Percentiles rank a stretch among this genome's conserved stretches.
These are phyloP conservation scores for Chloropsis hardwickii DNA, from an alignment of 2,113 vertebrate species.

Conservation along the genomic window DNA sequence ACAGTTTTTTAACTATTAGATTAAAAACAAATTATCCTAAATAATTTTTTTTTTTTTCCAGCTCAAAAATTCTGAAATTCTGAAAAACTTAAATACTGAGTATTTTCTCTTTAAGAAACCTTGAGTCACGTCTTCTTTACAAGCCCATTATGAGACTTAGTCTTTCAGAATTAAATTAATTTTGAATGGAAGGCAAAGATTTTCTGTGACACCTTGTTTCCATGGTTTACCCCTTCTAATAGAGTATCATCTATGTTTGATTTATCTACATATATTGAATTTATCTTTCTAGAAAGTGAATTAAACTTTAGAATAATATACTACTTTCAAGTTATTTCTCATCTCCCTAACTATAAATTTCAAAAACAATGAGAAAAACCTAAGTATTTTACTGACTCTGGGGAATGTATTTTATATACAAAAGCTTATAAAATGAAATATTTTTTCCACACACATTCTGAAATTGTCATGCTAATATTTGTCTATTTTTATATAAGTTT, in stretches of 20 bases:
- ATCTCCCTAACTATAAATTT: neutral
- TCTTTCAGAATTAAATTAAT: neutral
- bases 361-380: neutral
- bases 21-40: neutral
- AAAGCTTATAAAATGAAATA: neutral
- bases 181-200: neutral
- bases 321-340: neutral
- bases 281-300: neutral
- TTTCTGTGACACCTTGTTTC: neutral
- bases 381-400: neutral
- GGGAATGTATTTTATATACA: neutral
- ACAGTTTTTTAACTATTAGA: neutral
- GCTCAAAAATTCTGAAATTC: neutral
- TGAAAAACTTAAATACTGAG: neutral
- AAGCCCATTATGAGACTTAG: neutral
- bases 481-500: neutral
- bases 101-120: neutral
- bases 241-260: neutral
- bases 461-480: neutral
- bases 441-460: neutral
- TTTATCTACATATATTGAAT: neutral
- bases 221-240: neutral
- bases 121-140: neutral
- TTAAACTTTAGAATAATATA: neutral
- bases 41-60: neutral